Evolutionary conservation across 1,140 invertebrate genomes (phyloP), one percentile per base, ranked within the genome.

Genomic region (Drosophila setifemur): DNA sequence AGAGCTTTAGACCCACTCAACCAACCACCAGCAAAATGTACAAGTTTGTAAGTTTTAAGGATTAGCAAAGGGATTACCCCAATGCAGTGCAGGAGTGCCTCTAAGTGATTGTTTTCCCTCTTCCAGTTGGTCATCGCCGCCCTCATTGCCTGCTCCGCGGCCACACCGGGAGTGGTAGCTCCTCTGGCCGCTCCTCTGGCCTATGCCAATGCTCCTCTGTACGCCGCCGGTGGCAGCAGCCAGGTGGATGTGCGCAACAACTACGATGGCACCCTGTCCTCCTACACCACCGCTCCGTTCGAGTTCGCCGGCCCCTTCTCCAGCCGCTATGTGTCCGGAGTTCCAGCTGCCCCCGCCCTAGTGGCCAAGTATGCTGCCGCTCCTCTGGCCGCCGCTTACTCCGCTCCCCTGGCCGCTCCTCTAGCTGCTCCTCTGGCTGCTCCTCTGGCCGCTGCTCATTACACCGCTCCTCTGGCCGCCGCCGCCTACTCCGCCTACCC

Each of bases 291-390:
- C 0, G 86, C 83, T 5, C 88, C 86, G 6, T 89, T 90, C 14
- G 74, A 76, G 39, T 88, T 89, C 48, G 44, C 74, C 12, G 66
- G 48, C n/a, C 92, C 92, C 58, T 90, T 90, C 61, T 91, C 91
- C 18, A 92, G 92, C 77, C 91, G 92, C 12, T 92, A 93, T 54
- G 79, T 78, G 42, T 86, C 82, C 16, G 81, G 81, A 2, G 61
- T 86, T n/a, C 81, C 81, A 19, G 75, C 81, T 42, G 72, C 75
- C 9, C 50, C 48, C 61, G 72, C 73, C 12, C 42, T 73, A 7
- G 69, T 77, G 21, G 77, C 74, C 55, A 49, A 69, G 35, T 82
- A 78, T 28, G 73, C 90, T 39, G 90, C 90, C 45, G 69, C 75
- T 39, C 68, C 63, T 29, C 33, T 92, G 48, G 86, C 90, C 2